Percentiles rank a stretch among this genome's conserved stretches.
Evolutionary conservation across 2,888 invertebrate genomes (phyloP).

Genomic region (Acanthacorydalis orientalis): DNA sequence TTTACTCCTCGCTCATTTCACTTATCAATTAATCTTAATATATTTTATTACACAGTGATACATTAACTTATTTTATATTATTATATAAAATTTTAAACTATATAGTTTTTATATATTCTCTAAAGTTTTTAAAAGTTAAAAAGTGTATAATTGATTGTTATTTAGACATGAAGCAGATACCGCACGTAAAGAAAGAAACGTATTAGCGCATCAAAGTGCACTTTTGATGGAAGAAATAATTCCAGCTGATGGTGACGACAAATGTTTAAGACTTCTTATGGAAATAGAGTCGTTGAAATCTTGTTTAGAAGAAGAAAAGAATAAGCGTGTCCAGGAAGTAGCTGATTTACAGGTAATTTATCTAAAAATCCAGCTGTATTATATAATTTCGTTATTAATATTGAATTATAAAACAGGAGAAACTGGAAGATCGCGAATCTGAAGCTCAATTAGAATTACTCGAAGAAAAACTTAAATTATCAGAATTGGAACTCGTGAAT

Average conservation of each 20-base stretch:
- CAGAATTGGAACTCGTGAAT: constrained; percentile 48
- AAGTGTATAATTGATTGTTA: background rate
- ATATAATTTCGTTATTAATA: no score
- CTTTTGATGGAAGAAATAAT: constrained; percentile 42
- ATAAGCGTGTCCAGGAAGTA: constrained; percentile 35
- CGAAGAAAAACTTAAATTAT: constrained; percentile 50
- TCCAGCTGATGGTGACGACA: constrained; percentile 33
- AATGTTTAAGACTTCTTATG: constrained; percentile 31
- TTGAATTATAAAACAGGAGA: constrained; percentile 30
- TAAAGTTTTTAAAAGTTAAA: background rate
- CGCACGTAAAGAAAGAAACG: constrained; percentile 44
- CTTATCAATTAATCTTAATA: no score
- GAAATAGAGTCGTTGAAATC: constrained; percentile 47
- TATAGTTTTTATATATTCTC: background rate
- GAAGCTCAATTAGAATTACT: constrained; percentile 49
- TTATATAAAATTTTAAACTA: no score
- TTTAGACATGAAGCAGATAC: constrained; percentile 34
- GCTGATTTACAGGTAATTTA: constrained; percentile 36
- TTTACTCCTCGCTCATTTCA: no score
- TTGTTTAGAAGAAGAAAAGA: constrained; percentile 41
- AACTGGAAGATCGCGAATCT: constrained; percentile 45
- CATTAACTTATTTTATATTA: constrained; percentile 1
- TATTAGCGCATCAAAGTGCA: constrained; percentile 50
- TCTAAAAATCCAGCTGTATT: no score
- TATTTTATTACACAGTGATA: constrained; percentile 1